Conservation (phyloP, 2,888 invertebrate species). For the Minunthozetes semirufus region DNA sequence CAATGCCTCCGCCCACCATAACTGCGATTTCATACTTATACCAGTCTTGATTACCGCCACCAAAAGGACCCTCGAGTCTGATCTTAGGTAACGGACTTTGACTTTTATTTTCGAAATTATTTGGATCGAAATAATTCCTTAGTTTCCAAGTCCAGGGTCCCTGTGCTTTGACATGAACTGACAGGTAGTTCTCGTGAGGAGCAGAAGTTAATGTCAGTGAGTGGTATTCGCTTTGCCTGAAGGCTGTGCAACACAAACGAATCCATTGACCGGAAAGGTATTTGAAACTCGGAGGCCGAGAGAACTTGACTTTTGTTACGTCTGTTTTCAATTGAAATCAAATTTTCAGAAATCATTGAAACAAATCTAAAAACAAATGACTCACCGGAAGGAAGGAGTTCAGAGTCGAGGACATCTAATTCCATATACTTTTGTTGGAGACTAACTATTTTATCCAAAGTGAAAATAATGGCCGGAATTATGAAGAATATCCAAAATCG, state of each 20-base stretch:
- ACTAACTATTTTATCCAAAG: slow-evolving; percentile 85
- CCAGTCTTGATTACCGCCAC: slow-evolving; percentile 97
- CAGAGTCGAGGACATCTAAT: slow-evolving; percentile 84
- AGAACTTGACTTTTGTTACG: slow-evolving; percentile 67
- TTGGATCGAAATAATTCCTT: slow-evolving; percentile 86
- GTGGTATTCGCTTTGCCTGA: slow-evolving; percentile 82
- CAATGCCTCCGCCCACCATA: slow-evolving; percentile 95
- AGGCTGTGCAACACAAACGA: slow-evolving; percentile 79
- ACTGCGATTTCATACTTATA: slow-evolving; percentile 96
- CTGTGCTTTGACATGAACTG: slow-evolving; percentile 85
- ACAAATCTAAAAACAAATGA: background rate
- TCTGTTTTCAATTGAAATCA: slow-evolving; percentile 44
- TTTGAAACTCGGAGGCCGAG: slow-evolving; percentile 87
- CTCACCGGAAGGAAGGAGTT: slow-evolving; percentile 69
- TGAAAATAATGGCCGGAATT: slow-evolving; percentile 80
- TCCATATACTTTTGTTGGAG: slow-evolving; percentile 83
- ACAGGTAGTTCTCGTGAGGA: slow-evolving; percentile 87
- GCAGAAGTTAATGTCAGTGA: slow-evolving; percentile 92
- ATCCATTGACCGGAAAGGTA: slow-evolving; percentile 55
- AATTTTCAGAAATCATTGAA: background rate
- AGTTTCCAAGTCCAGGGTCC: slow-evolving; percentile 97
- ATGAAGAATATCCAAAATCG: slow-evolving; percentile 90
- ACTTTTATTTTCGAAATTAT: slow-evolving; percentile 57
- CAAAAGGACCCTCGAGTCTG: slow-evolving; percentile 88
- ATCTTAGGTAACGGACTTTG: slow-evolving; percentile 45